These are phyloP conservation scores for Tipula confusa DNA, from an alignment of 2,888 invertebrate species.

Conservation along the genomic window DNA sequence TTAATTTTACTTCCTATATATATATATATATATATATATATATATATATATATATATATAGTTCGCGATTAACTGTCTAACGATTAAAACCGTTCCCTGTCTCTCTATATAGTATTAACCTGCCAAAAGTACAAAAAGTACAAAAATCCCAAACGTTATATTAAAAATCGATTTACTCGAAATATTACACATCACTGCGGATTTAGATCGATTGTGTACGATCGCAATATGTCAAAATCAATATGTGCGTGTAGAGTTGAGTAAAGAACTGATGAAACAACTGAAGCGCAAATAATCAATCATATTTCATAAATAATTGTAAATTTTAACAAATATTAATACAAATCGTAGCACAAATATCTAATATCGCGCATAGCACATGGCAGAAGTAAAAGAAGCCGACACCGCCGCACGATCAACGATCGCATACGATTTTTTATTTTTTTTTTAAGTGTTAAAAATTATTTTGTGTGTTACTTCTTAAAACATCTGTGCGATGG, in stretches of 20 bases:
- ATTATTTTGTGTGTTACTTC: not conserved
- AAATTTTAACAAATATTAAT: not conserved
- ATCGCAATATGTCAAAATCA: not conserved
- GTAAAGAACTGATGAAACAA: not conserved
- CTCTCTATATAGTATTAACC: no score
- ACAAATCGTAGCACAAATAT: not conserved
- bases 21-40: not conserved
- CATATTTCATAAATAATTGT: not conserved
- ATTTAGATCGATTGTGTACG: not conserved
- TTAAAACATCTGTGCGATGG: not conserved
- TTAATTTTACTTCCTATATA: not conserved
- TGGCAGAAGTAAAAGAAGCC: not conserved
- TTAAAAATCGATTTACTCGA: not conserved
- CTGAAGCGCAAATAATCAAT: not conserved
- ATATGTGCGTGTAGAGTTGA: not conserved
- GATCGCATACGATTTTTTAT: not conserved
- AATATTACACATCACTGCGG: not conserved
- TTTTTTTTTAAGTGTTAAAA: conserved; percentile 25
- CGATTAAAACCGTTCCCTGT: not conserved
- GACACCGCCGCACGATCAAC: not conserved
- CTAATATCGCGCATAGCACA: not conserved
- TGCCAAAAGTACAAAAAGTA: not conserved
- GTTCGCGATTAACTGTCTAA: not conserved
- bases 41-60: no score
- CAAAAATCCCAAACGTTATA: no score